These are phyloP conservation scores for Rhinichthys klamathensis DNA, from an alignment of 2,113 vertebrate species.

Conservation along the genomic window DNA sequence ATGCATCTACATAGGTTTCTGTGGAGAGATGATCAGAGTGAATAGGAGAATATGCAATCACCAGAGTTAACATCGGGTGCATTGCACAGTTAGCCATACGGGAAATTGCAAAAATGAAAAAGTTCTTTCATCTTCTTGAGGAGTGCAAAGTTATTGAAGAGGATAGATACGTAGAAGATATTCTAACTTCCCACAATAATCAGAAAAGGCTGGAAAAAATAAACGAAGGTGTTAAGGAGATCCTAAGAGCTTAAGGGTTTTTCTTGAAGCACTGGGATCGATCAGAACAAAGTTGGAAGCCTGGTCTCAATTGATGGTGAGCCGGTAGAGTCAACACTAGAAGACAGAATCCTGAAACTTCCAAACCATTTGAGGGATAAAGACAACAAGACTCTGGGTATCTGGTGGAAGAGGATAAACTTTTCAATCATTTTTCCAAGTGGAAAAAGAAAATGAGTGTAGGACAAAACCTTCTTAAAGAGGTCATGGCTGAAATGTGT, in stretches of 20 bases:
- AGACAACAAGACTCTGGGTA: neutral
- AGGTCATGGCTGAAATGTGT: neutral
- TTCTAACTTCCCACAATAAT: neutral
- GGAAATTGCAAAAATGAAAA: too few species aligned
- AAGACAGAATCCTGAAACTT: neutral
- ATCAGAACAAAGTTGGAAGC: neutral
- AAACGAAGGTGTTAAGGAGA: neutral
- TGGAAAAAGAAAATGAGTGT: neutral
- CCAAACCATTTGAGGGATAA: neutral
- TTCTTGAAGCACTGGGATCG: neutral
- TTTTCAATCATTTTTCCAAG: too few species aligned
- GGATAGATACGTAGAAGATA: too few species aligned
- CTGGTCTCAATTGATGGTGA: neutral
- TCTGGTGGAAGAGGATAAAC: neutral
- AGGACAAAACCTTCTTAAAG: neutral
- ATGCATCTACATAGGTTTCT: slow-evolving; percentile 5
- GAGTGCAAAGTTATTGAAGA: too few species aligned
- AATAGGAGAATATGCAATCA: too few species aligned
- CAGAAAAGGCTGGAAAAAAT: neutral
- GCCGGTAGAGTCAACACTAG: neutral
- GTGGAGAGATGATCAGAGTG: neutral
- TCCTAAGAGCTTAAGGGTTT: neutral
- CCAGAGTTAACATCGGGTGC: too few species aligned
- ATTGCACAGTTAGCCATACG: too few species aligned
- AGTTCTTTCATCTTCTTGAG: too few species aligned